Percentiles rank a stretch among this genome's conserved stretches.
Evolutionary conservation across 2,888 invertebrate genomes (phyloP).

Genomic region (Leptinotarsa peninsularis): DNA sequence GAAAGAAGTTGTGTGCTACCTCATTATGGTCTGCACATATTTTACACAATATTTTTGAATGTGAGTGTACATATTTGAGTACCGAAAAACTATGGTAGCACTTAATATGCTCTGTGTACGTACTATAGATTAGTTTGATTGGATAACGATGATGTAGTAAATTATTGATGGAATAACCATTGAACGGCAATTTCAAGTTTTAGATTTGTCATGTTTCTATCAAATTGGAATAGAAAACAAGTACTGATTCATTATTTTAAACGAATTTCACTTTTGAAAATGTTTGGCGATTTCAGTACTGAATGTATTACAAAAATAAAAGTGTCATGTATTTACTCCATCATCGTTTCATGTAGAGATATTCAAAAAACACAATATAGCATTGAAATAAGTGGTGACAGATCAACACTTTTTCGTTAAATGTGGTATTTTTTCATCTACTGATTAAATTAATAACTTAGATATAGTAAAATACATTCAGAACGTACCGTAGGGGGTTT

Average conservation of each 20-base stretch:
- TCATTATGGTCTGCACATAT: too few species aligned
- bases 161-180: neutral
- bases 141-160: neutral
- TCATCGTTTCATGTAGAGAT: neutral
- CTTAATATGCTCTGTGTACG: slow-evolving; percentile 19
- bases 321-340: neutral
- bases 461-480: neutral
- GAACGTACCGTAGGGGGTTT: slow-evolving; percentile 92
- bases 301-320: too few species aligned
- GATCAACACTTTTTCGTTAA: neutral
- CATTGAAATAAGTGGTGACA: neutral
- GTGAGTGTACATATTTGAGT: slow-evolving; percentile 10
- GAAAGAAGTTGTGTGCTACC: too few species aligned
- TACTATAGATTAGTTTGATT: neutral
- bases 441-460: neutral
- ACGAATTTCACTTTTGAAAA: neutral
- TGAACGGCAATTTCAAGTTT: too few species aligned
- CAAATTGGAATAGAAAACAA: neutral
- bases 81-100: neutral
- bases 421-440: slow-evolving; percentile 11
- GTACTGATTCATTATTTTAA: neutral
- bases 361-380: neutral
- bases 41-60: neutral
- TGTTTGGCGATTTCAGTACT: neutral
- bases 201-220: too few species aligned